phyloP scores from a whole-genome alignment of 2,113 vertebrate species.

The Phaetusa simplex region DNA sequence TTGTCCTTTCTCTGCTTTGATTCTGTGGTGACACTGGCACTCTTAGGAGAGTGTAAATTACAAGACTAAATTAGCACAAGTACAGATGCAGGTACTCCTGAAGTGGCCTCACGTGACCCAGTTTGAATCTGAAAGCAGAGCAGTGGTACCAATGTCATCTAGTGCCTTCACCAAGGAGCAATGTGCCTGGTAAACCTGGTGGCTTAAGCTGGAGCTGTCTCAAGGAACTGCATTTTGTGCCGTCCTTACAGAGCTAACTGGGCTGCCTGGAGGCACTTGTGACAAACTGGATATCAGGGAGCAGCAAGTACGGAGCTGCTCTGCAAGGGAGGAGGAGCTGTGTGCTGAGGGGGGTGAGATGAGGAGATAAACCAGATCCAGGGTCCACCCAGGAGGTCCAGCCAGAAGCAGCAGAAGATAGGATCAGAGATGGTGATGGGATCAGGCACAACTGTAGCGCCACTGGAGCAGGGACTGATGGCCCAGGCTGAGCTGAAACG shows the following conservation, averaged over 20 bases:
- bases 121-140: not conserved
- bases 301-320: not conserved
- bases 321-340: not conserved
- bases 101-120: not conserved
- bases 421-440: not conserved
- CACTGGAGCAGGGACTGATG: not conserved
- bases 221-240: not conserved
- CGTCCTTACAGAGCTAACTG: not conserved
- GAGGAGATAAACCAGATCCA: not conserved
- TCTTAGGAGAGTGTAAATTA: not conserved
- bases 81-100: not conserved
- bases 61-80: not conserved
- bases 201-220: not conserved
- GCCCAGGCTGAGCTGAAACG: not conserved
- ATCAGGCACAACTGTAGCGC: not conserved
- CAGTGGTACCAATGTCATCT: rapidly evolving
- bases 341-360: not conserved
- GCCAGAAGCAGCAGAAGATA: not conserved
- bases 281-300: not conserved
- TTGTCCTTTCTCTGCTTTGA: not conserved
- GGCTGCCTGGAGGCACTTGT: not conserved
- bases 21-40: not conserved
- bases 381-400: not conserved
- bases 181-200: not conserved
- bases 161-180: not conserved